phyloP scores from a whole-genome alignment of 2,888 invertebrate species.

The Erpobdella octoculata region DNA sequence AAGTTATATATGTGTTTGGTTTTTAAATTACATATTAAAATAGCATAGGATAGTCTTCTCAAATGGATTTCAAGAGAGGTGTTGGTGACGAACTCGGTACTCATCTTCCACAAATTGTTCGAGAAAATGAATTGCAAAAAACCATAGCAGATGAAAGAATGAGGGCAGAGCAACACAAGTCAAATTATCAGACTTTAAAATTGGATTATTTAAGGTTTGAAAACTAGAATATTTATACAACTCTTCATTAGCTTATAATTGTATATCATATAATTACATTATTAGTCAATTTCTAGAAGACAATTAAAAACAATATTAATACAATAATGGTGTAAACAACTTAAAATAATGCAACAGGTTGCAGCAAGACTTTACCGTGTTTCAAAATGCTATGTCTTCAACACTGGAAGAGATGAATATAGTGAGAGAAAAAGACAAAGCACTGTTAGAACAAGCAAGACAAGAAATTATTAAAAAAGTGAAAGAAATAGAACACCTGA shows the following conservation, averaged over 20 bases:
- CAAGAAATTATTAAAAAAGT: conserved; percentile 17
- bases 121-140: conserved; percentile 50
- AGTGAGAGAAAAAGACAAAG: conserved; percentile 49
- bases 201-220: conserved; percentile 48
- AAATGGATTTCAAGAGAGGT: too few relatives aligned
- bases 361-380: conserved; percentile 46
- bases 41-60: too few relatives aligned
- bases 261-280: background rate
- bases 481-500: conserved; percentile 25
- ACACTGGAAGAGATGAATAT: conserved; percentile 49
- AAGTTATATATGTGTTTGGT: background rate
- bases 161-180: conserved; percentile 49
- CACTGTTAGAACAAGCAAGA: conserved; percentile 44
- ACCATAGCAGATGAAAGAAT: conserved; percentile 49
- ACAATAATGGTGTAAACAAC: background rate
- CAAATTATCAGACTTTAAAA: conserved; percentile 50
- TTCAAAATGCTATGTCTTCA: conserved; percentile 46
- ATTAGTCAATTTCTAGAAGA: background rate
- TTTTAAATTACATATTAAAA: too few relatives aligned
- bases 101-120: conserved; percentile 32
- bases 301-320: background rate
- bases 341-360: conserved; percentile 40
- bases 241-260: background rate
- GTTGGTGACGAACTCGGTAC: background rate
- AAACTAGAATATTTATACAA: background rate